Percentiles rank a stretch among this genome's conserved stretches.
Evolutionary conservation across 2,113 vertebrate species (phyloP).

Genomic region (Prochilodus magdalenae): DNA sequence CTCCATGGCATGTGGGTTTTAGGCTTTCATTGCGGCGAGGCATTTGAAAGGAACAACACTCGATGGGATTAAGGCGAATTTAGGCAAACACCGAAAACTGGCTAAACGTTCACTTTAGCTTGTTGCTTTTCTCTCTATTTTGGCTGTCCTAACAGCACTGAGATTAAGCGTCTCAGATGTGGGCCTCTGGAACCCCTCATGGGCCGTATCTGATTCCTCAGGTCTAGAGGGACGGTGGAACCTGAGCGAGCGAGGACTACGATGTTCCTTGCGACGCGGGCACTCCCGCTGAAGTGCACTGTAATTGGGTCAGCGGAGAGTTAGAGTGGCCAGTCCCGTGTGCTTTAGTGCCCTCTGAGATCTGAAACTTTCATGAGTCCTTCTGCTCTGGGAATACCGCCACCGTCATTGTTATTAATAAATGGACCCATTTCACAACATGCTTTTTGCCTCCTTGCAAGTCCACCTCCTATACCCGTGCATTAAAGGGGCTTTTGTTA

Average conservation of each 20-base stretch:
- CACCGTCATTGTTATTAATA: constrained; percentile 82
- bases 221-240: constrained; percentile 9
- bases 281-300: constrained; percentile 72
- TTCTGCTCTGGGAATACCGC: constrained; percentile 75
- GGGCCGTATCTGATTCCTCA: constrained; percentile 31
- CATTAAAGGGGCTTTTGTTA: constrained; percentile 37
- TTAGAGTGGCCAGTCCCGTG: constrained; percentile 74
- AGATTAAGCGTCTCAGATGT: constrained; percentile 15
- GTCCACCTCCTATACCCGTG: constrained; percentile 19
- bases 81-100: constrained; percentile 24
- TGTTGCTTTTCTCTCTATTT: constrained; percentile 22
- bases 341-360: constrained; percentile 80
- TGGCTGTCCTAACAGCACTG: constrained; percentile 13
- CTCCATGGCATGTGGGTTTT: constrained; percentile 29
- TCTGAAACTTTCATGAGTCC: constrained; percentile 84
- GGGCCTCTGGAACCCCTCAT: constrained; percentile 17
- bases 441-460: constrained; percentile 61
- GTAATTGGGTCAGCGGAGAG: constrained; percentile 82
- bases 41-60: constrained; percentile 2
- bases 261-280: constrained; percentile 64
- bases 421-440: constrained; percentile 78
- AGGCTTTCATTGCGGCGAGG: constrained; percentile 23
- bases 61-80: constrained; percentile 14
- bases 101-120: background rate
- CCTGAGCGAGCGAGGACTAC: constrained; percentile 4